Percentiles rank a stretch among this genome's conserved stretches.
Conservation (phyloP, 2,113 vertebrate genomes). For the Scolopax mira region DNA sequence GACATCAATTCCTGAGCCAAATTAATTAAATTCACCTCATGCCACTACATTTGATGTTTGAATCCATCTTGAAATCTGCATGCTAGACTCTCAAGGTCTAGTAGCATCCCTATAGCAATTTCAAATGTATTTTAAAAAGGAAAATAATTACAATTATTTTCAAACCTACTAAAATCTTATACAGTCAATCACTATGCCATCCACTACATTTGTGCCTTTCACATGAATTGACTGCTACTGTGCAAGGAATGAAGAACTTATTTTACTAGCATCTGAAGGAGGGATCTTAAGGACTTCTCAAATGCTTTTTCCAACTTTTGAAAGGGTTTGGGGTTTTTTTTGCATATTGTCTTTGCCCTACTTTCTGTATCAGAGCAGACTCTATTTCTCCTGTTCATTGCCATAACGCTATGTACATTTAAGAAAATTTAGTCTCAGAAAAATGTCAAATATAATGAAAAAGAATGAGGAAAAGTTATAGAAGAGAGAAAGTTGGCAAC, state of each 20-base stretch:
- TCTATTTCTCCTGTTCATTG: not conserved
- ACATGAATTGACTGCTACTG: not conserved
- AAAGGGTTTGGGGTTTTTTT: not conserved
- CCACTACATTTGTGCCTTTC: not conserved
- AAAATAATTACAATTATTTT: not conserved
- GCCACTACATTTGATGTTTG: not conserved
- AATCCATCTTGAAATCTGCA: not conserved
- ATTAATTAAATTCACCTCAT: not conserved
- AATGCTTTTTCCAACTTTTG: not conserved
- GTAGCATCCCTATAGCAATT: not conserved
- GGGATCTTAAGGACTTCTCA: not conserved
- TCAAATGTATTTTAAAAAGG: not conserved
- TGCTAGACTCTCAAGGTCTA: not conserved
- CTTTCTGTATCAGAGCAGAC: not conserved
- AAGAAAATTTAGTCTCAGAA: not conserved
- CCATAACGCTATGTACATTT: not conserved
- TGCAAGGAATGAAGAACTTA: not conserved
- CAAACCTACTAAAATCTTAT: not conserved
- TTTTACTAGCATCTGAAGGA: not conserved
- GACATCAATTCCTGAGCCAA: not conserved
- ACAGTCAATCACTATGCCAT: not conserved
- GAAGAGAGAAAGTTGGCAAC: constrained; percentile 15
- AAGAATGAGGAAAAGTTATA: constrained; percentile 11
- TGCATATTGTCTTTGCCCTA: not conserved
- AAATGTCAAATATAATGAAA: constrained; percentile 26